A percentile compares a stretch with the other conserved stretches of the same genome.
Conservation (phyloP, 2,888 invertebrate species). For the Cataglyphis cursor region DNA sequence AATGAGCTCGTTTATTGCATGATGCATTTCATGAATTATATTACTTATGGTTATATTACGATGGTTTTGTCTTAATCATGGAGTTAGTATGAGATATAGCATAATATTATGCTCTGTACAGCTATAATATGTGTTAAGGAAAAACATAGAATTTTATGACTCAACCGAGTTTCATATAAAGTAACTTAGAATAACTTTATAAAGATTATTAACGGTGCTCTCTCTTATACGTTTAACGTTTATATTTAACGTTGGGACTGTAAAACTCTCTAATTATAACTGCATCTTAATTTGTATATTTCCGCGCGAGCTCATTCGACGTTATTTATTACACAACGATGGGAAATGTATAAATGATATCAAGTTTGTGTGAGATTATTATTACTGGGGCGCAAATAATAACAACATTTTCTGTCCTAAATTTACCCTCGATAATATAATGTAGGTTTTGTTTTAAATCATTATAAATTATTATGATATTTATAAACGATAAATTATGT, state of each 20-base stretch:
- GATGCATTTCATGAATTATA: neutral
- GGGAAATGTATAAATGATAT: neutral
- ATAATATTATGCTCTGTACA: conserved; percentile 37
- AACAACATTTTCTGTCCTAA: neutral
- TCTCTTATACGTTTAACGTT: conserved; percentile 29
- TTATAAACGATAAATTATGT: neutral
- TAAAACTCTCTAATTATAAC: conserved; percentile 29
- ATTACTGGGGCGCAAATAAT: neutral
- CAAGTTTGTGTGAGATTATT: neutral
- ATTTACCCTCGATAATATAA: conserved; percentile 3
- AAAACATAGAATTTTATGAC: conserved; percentile 54
- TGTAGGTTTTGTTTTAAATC: neutral
- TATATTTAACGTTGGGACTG: conserved; percentile 2
- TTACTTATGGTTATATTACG: neutral
- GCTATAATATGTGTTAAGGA: conserved; percentile 36
- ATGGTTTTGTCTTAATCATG: conserved; percentile 6
- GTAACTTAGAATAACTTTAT: conserved; percentile 63
- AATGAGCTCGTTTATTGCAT: neutral
- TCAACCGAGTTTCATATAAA: conserved; percentile 65
- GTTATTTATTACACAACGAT: conserved; percentile 12
- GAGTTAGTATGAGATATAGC: conserved; percentile 18
- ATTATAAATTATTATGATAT: neutral
- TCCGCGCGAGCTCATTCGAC: neutral
- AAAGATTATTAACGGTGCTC: conserved; percentile 62
- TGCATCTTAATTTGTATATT: conserved; percentile 16